Percentiles rank a stretch among this genome's conserved stretches.
phyloP scores from a whole-genome alignment of 2,113 vertebrate species.

The Micronycteris hirsuta region DNA sequence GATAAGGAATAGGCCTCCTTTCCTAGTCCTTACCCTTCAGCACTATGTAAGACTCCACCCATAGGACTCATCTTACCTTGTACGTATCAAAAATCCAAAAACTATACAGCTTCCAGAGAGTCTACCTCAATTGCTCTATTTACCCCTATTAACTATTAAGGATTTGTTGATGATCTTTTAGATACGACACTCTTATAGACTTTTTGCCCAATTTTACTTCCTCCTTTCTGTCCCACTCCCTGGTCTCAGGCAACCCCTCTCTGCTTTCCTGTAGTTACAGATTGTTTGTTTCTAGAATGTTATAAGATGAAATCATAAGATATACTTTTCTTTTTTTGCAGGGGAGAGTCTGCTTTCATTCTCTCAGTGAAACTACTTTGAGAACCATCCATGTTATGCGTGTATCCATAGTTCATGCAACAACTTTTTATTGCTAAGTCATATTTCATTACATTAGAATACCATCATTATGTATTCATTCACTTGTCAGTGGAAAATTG shows the following conservation, averaged over 20 bases:
- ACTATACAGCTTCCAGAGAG: neutral
- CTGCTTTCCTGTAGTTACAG: neutral
- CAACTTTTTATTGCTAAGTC: neutral
- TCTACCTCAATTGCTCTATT: neutral
- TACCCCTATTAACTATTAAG: neutral
- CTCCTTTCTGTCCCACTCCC: neutral
- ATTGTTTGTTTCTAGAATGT: neutral
- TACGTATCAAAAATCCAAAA: neutral
- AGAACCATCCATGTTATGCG: neutral
- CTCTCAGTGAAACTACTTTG: neutral
- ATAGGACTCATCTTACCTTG: neutral
- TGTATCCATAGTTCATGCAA: neutral
- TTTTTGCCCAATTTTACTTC: neutral
- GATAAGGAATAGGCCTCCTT: neutral
- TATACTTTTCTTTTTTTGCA: neutral
- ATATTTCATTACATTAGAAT: neutral
- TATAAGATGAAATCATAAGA: neutral
- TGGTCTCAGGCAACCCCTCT: neutral
- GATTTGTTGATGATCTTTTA: neutral
- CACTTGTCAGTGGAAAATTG: neutral
- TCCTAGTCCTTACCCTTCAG: neutral
- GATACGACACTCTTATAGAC: neutral
- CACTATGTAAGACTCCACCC: neutral
- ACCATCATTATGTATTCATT: neutral
- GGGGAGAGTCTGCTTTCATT: neutral